Evolutionary conservation across 2,113 vertebrate genomes (phyloP).

Genomic region (Odontesthes bonariensis): DNA sequence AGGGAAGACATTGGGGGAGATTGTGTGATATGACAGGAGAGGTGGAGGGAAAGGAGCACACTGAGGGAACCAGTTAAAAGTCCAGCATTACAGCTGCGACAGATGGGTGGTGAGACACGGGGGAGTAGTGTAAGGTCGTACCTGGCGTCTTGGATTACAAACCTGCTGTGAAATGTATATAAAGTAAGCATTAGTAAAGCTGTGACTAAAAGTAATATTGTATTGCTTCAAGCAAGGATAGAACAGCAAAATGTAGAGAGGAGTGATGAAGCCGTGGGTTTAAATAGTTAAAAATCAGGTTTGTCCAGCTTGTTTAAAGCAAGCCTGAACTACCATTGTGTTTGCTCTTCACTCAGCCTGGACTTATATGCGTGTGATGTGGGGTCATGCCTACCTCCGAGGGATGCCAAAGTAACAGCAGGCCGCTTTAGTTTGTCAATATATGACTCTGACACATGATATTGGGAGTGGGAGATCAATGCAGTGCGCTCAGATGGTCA

Average conservation of each 20-base stretch:
- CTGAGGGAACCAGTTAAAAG: constrained; percentile 43
- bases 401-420: constrained; percentile 52
- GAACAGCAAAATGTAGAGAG: neutral
- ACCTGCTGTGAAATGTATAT: constrained; percentile 68
- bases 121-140: constrained; percentile 33
- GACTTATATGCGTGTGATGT: neutral
- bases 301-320: neutral
- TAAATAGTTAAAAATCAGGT: constrained; percentile 26
- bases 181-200: constrained; percentile 73
- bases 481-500: constrained; percentile 34
- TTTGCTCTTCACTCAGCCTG: constrained; percentile 20
- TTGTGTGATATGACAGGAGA: constrained; percentile 24
- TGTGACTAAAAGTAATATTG: constrained; percentile 50
- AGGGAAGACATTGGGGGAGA: constrained; percentile 14
- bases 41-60: constrained; percentile 7
- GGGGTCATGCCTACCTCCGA: constrained; percentile 61
- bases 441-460: constrained; percentile 45
- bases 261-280: constrained; percentile 3
- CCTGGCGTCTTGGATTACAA: constrained; percentile 43
- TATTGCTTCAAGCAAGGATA: constrained; percentile 35
- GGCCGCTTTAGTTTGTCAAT: constrained; percentile 55
- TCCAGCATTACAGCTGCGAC: neutral
- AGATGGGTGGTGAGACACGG: constrained; percentile 11
- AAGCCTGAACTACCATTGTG: neutral
- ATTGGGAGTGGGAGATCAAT: constrained; percentile 69